These are phyloP conservation scores for Listronotus bonariensis DNA, from an alignment of 1,140 invertebrate species.

Conservation along the genomic window DNA sequence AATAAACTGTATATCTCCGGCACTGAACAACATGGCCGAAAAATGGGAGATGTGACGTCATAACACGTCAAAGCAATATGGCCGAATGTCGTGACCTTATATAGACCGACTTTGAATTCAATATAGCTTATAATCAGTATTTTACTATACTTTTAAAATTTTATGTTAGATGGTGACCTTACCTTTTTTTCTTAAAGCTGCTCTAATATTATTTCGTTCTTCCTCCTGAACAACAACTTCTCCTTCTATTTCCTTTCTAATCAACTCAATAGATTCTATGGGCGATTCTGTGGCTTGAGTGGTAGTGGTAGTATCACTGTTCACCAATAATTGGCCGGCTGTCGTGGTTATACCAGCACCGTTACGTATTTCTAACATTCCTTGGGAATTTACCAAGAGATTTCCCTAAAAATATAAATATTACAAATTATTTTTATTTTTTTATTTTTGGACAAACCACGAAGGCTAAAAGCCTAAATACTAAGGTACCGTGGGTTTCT, in stretches of 20 bases:
- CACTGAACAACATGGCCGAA: too few species aligned
- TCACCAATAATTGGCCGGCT: slow-evolving; percentile 40
- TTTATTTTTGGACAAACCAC: too few species aligned
- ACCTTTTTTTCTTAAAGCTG: slow-evolving; percentile 11
- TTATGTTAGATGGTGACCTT: neutral
- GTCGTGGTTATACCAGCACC: slow-evolving; percentile 42
- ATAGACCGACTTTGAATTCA: too few species aligned
- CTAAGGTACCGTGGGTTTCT: too few species aligned
- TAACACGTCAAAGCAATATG: too few species aligned
- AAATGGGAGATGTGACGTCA: too few species aligned
- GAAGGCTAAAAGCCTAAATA: too few species aligned
- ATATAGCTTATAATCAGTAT: too few species aligned
- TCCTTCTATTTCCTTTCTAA: slow-evolving; percentile 46
- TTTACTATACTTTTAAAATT: too few species aligned
- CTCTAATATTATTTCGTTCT: slow-evolving; percentile 17
- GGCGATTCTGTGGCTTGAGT: slow-evolving; percentile 38
- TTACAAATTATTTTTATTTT: too few species aligned
- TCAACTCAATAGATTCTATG: slow-evolving; percentile 55
- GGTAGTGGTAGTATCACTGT: slow-evolving; percentile 25
- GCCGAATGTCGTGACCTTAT: too few species aligned
- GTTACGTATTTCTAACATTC: slow-evolving; percentile 57
- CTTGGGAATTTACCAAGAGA: slow-evolving; percentile 60
- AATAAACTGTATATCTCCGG: too few species aligned
- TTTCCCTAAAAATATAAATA: slow-evolving; percentile 50
- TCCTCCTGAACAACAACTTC: slow-evolving; percentile 22